These are phyloP conservation scores for Aradus depressus DNA, from an alignment of 2,888 invertebrate genomes.

Conservation along the genomic window DNA sequence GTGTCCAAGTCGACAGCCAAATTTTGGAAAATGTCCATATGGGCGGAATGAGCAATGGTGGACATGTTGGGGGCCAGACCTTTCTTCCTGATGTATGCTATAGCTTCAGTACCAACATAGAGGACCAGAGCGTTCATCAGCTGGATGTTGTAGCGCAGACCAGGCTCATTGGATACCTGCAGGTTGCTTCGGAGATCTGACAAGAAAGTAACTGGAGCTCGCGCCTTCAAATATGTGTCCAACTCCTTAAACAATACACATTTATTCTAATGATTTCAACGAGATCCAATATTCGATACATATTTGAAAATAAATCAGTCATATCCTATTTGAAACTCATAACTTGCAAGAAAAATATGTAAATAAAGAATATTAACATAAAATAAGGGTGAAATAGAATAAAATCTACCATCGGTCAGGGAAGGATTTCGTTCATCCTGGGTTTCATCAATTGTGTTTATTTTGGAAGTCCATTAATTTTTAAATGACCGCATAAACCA, in stretches of 20 bases:
- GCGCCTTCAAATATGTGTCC: slow-evolving; percentile 88
- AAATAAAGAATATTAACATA: no score
- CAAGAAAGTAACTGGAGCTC: slow-evolving; percentile 89
- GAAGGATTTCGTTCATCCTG: no score
- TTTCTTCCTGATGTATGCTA: slow-evolving; percentile 79
- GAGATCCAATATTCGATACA: no score
- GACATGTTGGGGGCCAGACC: slow-evolving; percentile 89
- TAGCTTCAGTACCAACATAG: slow-evolving; percentile 96
- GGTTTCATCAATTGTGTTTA: no score
- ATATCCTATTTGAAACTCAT: no score
- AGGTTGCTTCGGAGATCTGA: slow-evolving; percentile 83
- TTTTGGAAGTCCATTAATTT: no score
- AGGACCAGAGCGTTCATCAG: slow-evolving; percentile 94
- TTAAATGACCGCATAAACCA: no score
- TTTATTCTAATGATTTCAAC: no score
- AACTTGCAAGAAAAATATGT: no score
- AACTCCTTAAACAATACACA: slow-evolving; percentile 49
- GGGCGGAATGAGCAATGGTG: slow-evolving; percentile 96
- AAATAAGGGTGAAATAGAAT: no score
- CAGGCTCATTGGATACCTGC: slow-evolving; percentile 77
- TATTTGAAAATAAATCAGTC: no score
- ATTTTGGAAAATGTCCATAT: slow-evolving; percentile 99
- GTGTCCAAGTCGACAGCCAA: slow-evolving; percentile 95
- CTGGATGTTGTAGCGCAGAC: slow-evolving; percentile 87
- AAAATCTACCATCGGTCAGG: no score